Conservation (phyloP, 1,140 invertebrate species). For the Magallana gigas region DNA sequence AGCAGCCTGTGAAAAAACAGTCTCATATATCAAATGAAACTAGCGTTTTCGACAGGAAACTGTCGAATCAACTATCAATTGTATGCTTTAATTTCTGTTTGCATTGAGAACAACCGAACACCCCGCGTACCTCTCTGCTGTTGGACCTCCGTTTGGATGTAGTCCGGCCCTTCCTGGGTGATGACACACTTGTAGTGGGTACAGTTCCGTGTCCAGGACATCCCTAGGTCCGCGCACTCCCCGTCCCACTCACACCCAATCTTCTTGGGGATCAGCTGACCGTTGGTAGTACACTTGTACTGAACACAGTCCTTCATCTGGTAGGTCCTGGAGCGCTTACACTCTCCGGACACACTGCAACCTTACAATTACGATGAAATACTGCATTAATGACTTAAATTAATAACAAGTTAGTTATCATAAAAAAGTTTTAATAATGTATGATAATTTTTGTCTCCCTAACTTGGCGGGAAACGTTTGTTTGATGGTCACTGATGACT, state of each 20-base stretch:
- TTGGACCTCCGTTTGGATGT: constrained; percentile 1
- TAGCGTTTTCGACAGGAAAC: too few relatives aligned
- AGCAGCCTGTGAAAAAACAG: not conserved
- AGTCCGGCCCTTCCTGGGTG: not conserved
- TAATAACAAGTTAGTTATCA: too few relatives aligned
- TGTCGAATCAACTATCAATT: too few relatives aligned
- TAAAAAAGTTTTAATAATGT: too few relatives aligned
- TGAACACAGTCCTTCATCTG: not conserved
- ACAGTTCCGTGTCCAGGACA: not conserved
- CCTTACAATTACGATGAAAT: not conserved
- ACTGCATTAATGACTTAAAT: too few relatives aligned
- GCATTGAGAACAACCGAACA: not conserved
- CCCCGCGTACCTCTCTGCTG: not conserved
- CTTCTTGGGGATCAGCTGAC: constrained; percentile 1
- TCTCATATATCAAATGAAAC: not conserved
- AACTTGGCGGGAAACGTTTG: too few relatives aligned
- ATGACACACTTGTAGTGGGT: constrained; percentile 9
- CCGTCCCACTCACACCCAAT: constrained; percentile 14
- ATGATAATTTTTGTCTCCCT: too few relatives aligned
- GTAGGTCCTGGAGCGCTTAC: not conserved
- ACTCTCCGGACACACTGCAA: not conserved
- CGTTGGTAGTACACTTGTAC: not conserved
- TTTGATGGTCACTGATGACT: not conserved
- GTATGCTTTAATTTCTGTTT: not conserved
- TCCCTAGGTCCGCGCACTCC: not conserved